A percentile compares a stretch with the other conserved stretches of the same genome.
Evolutionary conservation across 2,888 invertebrate genomes (phyloP).

Genomic region (Platerodrilus igneus): DNA sequence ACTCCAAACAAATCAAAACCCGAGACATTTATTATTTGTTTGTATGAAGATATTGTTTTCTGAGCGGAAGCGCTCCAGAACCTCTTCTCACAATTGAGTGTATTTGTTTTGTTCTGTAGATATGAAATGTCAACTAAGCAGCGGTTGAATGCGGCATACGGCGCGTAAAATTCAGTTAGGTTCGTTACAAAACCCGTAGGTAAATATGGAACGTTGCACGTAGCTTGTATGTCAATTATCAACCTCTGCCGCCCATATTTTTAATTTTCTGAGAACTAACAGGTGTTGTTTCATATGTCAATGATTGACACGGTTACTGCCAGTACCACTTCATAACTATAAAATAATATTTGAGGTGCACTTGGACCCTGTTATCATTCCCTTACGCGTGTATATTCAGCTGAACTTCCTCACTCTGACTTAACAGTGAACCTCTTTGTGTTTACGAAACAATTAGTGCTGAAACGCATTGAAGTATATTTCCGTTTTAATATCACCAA

Average conservation of each 20-base stretch:
- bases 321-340: slow-evolving; percentile 10
- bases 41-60: slow-evolving; percentile 26
- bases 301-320: slow-evolving; percentile 13
- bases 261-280: slow-evolving; percentile 18
- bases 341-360: slow-evolving; percentile 31
- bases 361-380: slow-evolving; percentile 23
- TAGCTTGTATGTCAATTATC: slow-evolving; percentile 11
- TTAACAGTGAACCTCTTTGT: slow-evolving; percentile 15
- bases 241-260: slow-evolving; percentile 7
- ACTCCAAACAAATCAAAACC: slow-evolving; percentile 30
- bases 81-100: slow-evolving; percentile 19
- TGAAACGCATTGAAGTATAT: slow-evolving; percentile 19
- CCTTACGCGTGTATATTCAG: slow-evolving; percentile 23
- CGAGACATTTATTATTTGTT: slow-evolving; percentile 29
- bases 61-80: slow-evolving; percentile 18
- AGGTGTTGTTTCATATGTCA: no score
- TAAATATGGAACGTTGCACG: slow-evolving; percentile 14
- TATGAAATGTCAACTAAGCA: slow-evolving; percentile 23
- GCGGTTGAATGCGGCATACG: slow-evolving; percentile 16
- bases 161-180: slow-evolving; percentile 22
- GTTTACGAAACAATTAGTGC: slow-evolving; percentile 20
- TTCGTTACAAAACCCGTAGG: slow-evolving; percentile 17
- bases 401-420: slow-evolving; percentile 17
- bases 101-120: slow-evolving; percentile 20
- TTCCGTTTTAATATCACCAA: slow-evolving; percentile 19